Percentiles rank a stretch among this genome's conserved stretches.
phyloP scores from a whole-genome alignment of 2,888 invertebrate genomes.

The Microchrysa polita region DNA sequence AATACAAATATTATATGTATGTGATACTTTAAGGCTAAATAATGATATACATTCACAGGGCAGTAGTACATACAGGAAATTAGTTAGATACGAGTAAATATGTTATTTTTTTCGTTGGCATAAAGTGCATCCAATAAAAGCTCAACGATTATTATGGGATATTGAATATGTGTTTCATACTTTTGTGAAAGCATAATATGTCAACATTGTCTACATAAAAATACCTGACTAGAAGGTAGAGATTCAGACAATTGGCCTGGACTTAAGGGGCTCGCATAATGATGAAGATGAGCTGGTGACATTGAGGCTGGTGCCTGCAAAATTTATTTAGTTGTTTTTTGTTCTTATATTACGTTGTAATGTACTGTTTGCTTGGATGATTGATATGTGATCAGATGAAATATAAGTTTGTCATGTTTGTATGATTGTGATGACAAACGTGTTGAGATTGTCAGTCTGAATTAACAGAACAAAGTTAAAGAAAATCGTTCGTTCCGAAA shows the following conservation, averaged over 20 bases:
- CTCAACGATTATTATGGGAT: not conserved
- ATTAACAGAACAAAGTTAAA: no score
- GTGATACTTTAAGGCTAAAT: no score
- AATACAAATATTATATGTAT: no score
- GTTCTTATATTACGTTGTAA: slow-evolving; percentile 20
- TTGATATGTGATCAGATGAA: not conserved
- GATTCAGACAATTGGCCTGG: slow-evolving; percentile 77
- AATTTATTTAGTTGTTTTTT: slow-evolving; percentile 47
- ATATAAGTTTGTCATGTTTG: not conserved
- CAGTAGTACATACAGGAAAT: no score
- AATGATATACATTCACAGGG: no score
- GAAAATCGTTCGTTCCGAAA: no score
- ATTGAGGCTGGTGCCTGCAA: slow-evolving; percentile 91
- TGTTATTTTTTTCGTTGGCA: not conserved
- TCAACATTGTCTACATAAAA: slow-evolving; percentile 48
- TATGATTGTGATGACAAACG: not conserved
- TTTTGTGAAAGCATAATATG: slow-evolving; percentile 15
- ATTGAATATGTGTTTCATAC: not conserved
- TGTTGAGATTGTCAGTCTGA: slow-evolving; percentile 36
- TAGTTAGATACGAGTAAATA: not conserved
- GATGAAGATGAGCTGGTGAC: slow-evolving; percentile 87
- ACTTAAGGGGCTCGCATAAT: slow-evolving; percentile 73
- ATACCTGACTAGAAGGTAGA: slow-evolving; percentile 84
- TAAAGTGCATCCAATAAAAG: slow-evolving; percentile 19
- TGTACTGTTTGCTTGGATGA: not conserved